phyloP scores from a whole-genome alignment of 2,888 invertebrate genomes.

The Rhodophaea formosa region DNA sequence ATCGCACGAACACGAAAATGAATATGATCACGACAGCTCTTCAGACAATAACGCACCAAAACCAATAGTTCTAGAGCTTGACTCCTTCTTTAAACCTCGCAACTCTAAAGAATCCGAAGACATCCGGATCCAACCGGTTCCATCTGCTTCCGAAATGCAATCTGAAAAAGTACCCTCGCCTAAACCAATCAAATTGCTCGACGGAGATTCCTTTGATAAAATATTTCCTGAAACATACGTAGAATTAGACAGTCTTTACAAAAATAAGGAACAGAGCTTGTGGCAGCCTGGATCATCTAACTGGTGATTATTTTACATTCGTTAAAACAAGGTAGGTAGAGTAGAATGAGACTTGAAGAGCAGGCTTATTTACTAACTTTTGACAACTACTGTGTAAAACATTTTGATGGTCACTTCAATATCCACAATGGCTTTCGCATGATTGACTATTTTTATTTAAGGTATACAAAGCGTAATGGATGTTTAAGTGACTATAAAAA shows the following conservation, averaged over 20 bases:
- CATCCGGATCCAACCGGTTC: constrained; percentile 30
- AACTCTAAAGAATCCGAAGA: constrained; percentile 28
- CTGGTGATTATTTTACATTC: constrained; percentile 27
- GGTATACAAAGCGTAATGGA: no score
- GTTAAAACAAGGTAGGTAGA: constrained; percentile 17
- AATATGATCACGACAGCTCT: constrained; percentile 20
- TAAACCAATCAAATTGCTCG: constrained; percentile 28
- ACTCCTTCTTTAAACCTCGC: constrained; percentile 34
- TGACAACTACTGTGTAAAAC: no score
- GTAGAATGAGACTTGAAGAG: neutral
- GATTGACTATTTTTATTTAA: no score
- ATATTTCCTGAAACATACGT: constrained; percentile 40
- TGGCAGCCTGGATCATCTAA: constrained; percentile 21
- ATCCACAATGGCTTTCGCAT: no score
- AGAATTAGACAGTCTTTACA: constrained; percentile 41
- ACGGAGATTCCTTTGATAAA: constrained; percentile 31
- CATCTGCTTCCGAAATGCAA: constrained; percentile 24
- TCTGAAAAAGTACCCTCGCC: constrained; percentile 16
- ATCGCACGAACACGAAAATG: constrained; percentile 17
- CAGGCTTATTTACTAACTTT: no score
- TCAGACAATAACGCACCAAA: constrained; percentile 27
- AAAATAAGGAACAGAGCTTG: constrained; percentile 26
- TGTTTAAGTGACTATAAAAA: neutral
- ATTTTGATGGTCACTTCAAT: no score
- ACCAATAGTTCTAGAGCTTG: constrained; percentile 34